Percentiles rank a stretch among this genome's conserved stretches.
phyloP scores from a whole-genome alignment of 2,888 invertebrate species.

The Odontocerum albicorne region DNA sequence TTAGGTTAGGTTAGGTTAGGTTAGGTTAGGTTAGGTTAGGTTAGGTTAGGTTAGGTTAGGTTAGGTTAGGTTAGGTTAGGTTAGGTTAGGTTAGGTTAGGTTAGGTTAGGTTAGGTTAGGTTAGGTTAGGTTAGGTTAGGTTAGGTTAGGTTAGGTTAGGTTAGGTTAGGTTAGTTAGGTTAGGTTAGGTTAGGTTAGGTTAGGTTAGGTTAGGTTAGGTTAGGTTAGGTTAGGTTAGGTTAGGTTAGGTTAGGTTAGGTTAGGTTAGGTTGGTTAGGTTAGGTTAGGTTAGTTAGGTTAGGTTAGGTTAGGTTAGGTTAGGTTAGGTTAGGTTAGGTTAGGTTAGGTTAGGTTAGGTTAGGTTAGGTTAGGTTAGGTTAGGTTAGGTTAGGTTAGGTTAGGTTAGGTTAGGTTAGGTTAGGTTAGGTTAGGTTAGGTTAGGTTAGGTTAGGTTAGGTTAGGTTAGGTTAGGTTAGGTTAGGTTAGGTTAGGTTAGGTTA shows the following conservation, averaged over 20 bases:
- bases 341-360: constrained; percentile 39
- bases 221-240: constrained; percentile 39
- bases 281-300: constrained; percentile 40
- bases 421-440: constrained; percentile 39
- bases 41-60: constrained; percentile 38
- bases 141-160: constrained; percentile 36
- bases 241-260: constrained; percentile 39
- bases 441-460: constrained; percentile 40
- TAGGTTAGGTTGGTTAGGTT: too few species aligned
- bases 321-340: constrained; percentile 38
- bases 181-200: constrained; percentile 37
- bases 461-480: constrained; percentile 40
- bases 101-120: constrained; percentile 37
- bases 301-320: constrained; percentile 39
- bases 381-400: constrained; percentile 40
- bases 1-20: constrained; percentile 4
- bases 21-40: constrained; percentile 37
- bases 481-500: constrained; percentile 40
- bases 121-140: constrained; percentile 36
- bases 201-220: constrained; percentile 37
- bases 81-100: constrained; percentile 38
- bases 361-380: constrained; percentile 39
- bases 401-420: constrained; percentile 40
- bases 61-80: constrained; percentile 37
- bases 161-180: constrained; percentile 37